These are phyloP conservation scores for Nowickia ferox DNA, from an alignment of 2,888 invertebrate genomes.

Conservation along the genomic window DNA sequence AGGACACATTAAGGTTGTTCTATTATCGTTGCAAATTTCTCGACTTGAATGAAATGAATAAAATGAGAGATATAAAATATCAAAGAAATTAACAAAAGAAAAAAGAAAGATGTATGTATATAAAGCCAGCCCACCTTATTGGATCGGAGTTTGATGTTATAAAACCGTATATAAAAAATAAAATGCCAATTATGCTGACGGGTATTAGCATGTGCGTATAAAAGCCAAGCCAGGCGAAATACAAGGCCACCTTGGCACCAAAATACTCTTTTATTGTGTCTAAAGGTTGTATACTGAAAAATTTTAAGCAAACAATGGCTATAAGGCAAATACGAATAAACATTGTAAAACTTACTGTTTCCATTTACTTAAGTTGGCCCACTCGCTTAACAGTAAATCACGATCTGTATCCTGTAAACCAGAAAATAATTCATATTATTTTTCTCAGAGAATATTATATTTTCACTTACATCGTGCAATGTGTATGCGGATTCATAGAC, in stretches of 20 bases:
- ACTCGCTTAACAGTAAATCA: slow-evolving; percentile 86
- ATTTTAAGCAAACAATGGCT: slow-evolving; percentile 1
- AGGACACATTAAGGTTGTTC: slow-evolving; percentile 90
- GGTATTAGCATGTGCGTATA: slow-evolving; percentile 93
- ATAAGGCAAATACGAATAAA: not conserved
- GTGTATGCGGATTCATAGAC: slow-evolving; percentile 89
- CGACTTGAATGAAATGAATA: slow-evolving; percentile 79
- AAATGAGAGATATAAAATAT: not conserved
- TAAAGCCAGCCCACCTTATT: slow-evolving; percentile 78
- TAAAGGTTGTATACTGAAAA: slow-evolving; percentile 86
- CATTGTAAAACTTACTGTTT: slow-evolving; percentile 84
- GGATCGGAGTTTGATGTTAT: slow-evolving; percentile 83
- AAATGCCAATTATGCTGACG: slow-evolving; percentile 87
- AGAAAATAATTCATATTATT: not conserved
- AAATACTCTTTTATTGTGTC: slow-evolving; percentile 91
- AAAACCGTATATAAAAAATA: slow-evolving; percentile 87
- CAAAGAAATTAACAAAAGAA: not conserved
- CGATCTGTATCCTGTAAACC: slow-evolving; percentile 84
- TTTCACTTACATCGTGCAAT: slow-evolving; percentile 88
- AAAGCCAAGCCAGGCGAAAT: slow-evolving; percentile 94
- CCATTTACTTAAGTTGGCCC: slow-evolving; percentile 88
- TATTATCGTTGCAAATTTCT: slow-evolving; percentile 85
- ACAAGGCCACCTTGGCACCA: slow-evolving; percentile 90
- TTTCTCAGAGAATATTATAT: not conserved
- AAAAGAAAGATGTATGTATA: not conserved